Evolutionary conservation across 2,113 vertebrate genomes (phyloP), one percentile per base, ranked within the genome.

Genomic region (Thunnus thynnus): DNA sequence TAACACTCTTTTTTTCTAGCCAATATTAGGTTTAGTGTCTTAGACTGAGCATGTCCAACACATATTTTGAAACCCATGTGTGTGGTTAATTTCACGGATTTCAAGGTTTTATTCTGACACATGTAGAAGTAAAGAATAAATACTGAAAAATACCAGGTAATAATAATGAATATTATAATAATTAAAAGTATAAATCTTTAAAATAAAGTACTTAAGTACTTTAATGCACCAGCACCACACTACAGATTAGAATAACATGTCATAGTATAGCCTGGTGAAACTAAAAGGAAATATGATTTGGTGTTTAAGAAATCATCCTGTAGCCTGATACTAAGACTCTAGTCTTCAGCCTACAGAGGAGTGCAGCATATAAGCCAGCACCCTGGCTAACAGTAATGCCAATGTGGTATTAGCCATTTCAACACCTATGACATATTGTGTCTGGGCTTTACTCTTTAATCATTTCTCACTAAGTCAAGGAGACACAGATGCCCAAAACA

Each of bases 401-500:
- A 86, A 41, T 41, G 25, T 22, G 48, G 71, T 77, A 66, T 84
- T 58, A 83, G 65, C 64, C 77, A 61, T 90, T 85, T 91, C 90
- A 90, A 89, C 88, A 80, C 89, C 70, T 86, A 85, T 89, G 90
- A 89, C 88, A 89, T 92, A 85, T 72, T 58, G 74, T 80, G 73
- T 78, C 83, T 86, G 84, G 65, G 72, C 62, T 78, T 71, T 69
- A 20, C 80, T 62, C 72, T 86, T 77, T 10, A 76, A 54, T 87
- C 75, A 72, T 88, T 87, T 78, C 25, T 78, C 68, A 85, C 76
- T 80, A 86, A 87, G 90, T 86, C 75, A 70, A 78, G 61, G 46
- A 82, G 83, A 83, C 78, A 63, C 72, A 82, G 77, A 88, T 84
- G 76, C 84, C 69, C 71, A 76, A 74, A 88, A 87, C 82, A 87